Evolutionary conservation across 2,888 invertebrate genomes (phyloP).

Genomic region (Heliconius hortense): DNA sequence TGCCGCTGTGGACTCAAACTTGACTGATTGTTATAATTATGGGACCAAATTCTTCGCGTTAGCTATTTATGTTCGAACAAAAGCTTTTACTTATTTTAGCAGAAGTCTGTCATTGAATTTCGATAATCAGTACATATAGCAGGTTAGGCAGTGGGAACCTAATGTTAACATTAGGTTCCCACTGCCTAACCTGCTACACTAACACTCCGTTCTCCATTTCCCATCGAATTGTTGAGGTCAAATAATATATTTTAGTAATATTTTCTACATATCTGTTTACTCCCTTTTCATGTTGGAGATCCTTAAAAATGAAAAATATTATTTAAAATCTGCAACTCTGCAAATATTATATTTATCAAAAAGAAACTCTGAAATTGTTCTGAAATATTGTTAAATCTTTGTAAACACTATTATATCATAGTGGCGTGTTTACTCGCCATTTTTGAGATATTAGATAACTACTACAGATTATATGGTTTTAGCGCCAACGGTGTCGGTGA

Average conservation of each 20-base stretch:
- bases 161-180: no score
- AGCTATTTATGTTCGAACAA: background rate
- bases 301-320: no score
- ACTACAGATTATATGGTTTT: slow-evolving; percentile 34
- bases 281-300: no score
- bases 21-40: background rate
- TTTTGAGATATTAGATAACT: slow-evolving; percentile 33
- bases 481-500: slow-evolving; percentile 37
- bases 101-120: no score
- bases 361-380: background rate
- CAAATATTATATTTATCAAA: background rate
- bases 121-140: no score
- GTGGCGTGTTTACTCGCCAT: slow-evolving; percentile 12
- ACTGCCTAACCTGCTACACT: no score
- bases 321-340: background rate
- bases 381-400: background rate
- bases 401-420: slow-evolving; percentile 3
- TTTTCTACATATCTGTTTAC: no score
- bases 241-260: no score
- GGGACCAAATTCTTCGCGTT: background rate
- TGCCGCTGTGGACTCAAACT: background rate
- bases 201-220: no score
- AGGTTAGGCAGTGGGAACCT: no score
- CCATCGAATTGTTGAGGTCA: no score
- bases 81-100: no score